Evolutionary conservation across 2,797 vertebrate species (phyloP).

Genomic region (Lepilemur septentrionalis): DNA sequence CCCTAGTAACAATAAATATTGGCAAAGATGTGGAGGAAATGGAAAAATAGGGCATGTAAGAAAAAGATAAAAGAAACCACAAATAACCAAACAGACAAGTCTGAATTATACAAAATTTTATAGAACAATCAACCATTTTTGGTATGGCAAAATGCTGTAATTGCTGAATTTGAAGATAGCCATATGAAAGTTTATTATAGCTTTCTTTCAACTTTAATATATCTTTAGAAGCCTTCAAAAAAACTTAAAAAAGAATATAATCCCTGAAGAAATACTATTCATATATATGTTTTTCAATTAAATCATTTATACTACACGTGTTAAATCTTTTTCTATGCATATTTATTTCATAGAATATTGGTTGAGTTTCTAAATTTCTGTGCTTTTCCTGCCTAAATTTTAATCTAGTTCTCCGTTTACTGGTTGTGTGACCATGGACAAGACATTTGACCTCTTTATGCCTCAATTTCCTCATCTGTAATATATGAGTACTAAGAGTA

Average conservation of each 20-base stretch:
- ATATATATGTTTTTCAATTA: background rate
- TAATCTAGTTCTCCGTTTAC: background rate
- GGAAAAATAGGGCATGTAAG: background rate
- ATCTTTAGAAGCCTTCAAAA: background rate
- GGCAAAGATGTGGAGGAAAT: background rate
- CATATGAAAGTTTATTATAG: background rate
- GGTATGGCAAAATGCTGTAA: background rate
- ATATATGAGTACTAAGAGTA: background rate
- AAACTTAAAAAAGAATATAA: background rate
- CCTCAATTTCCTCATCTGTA: background rate
- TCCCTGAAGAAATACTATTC: background rate
- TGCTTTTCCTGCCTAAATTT: background rate
- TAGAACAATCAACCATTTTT: background rate
- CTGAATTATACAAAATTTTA: background rate
- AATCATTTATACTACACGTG: background rate
- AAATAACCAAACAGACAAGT: background rate
- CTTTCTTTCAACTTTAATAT: background rate
- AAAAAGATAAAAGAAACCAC: background rate
- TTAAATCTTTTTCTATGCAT: background rate
- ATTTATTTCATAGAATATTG: background rate
- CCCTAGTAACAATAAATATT: background rate
- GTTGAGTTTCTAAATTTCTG: background rate
- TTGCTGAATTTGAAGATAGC: background rate
- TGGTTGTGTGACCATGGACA: background rate
- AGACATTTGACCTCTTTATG: background rate